Base-by-base conservation (phyloP, 1,140 invertebrate genomes). In the Drosophila kohkoa region DNA sequence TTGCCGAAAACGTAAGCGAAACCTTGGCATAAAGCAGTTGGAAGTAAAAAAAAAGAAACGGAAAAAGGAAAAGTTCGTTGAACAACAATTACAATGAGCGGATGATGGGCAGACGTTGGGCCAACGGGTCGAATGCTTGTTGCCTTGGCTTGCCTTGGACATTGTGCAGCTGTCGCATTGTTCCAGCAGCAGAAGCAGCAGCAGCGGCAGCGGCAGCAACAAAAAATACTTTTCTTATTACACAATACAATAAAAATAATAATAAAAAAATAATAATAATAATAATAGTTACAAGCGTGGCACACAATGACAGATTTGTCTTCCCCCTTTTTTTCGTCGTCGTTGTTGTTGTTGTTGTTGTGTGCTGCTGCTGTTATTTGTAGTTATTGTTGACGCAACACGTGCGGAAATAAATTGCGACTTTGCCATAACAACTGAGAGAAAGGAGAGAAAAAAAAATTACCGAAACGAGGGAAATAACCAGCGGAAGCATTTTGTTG, bases 11-110 rank as follows among this genome's bases (percentile, higher is more conserved):
- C 60, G 45, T 48, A 58, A 59, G 35, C 15, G 55, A 58, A 57
- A 66, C 75, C 70, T 52, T 51, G 15, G 32, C 46, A n/a, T 11
- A 2, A 59, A 48, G 13, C 20, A 60, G 43, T 28, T 7, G 10
- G 5, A 25, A 25, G 20, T 25, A 25, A 25, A 25, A 20, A 20
- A 65, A 52, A 63, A 64, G 35, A 73, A 54, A 15, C 30, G 55
- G 67, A 66, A 77, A 67, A 75, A 64, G 77, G 77, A 88, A 87
- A 88, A 86, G 79, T 83, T 77, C 73, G 83, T 64, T 75, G 80
- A 77, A 88, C 80, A 87, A 82, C 83, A 87, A 83, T 88, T 87
- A 88, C 83, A 88, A 88, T 87, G 71, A 87, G 64, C 72, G 63
- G 65, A 54, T 41, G 65, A 59, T 38, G 54, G 16, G 62, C 15